Percentiles rank a stretch among this genome's conserved stretches.
Evolutionary conservation across 30 jellyfish, hydroid and myxozoan species (phyloP).

Genomic region (Chironex yamaguchii): DNA sequence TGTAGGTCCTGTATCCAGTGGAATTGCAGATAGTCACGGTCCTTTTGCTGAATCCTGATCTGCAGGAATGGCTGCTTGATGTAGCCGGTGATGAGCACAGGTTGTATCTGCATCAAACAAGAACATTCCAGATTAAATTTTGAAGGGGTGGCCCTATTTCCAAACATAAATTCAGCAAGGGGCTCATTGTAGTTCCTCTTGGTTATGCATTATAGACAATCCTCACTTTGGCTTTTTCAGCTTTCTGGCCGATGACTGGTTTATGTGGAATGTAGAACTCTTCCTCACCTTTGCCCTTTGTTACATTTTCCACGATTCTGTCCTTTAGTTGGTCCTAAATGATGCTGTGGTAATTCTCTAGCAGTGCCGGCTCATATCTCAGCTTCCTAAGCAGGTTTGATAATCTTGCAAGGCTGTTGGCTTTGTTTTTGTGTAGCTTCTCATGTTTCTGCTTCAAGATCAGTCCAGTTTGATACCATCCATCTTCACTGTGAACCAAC

Average conservation of each 20-base stretch:
- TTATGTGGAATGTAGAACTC: slow-evolving; percentile 72
- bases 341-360: slow-evolving; percentile 54
- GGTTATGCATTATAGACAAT: slow-evolving; percentile 81
- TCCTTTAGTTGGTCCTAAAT: slow-evolving; percentile 58
- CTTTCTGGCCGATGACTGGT: slow-evolving; percentile 70
- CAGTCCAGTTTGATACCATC: background rate
- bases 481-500: slow-evolving; percentile 5
- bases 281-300: slow-evolving; percentile 46
- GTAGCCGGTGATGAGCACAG: slow-evolving; percentile 74
- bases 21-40: slow-evolving; percentile 64
- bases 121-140: slow-evolving; percentile 38
- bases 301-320: slow-evolving; percentile 73
- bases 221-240: slow-evolving; percentile 71
- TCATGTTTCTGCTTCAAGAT: background rate
- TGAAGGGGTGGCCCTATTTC: slow-evolving; percentile 79
- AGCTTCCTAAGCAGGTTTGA: background rate
- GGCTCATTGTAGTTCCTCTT: slow-evolving; percentile 21
- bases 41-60: slow-evolving; percentile 62
- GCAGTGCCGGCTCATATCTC: slow-evolving; percentile 50
- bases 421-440: background rate
- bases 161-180: slow-evolving; percentile 72
- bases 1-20: slow-evolving; percentile 58
- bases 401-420: background rate
- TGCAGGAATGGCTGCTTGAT: slow-evolving; percentile 76
- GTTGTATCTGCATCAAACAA: slow-evolving; percentile 63